Percentiles rank a stretch among this genome's conserved stretches.
Conservation (phyloP, 2,797 vertebrate genomes). For the Alfaro cultratus region DNA sequence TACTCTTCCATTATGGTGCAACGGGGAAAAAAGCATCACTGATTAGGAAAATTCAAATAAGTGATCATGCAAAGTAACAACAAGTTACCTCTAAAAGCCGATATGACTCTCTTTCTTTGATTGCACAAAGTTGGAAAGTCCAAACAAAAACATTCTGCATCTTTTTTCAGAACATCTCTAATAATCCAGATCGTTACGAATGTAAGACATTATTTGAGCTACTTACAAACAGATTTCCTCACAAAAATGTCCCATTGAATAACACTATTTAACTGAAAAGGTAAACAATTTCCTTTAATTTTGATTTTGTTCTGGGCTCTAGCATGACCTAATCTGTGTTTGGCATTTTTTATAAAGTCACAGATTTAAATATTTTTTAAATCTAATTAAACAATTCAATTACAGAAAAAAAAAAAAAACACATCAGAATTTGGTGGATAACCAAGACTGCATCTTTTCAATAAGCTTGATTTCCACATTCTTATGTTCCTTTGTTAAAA, state of each 20-base stretch:
- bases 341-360: not conserved
- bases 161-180: not conserved
- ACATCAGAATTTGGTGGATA: not conserved
- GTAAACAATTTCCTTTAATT: not conserved
- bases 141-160: not conserved
- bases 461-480: not conserved
- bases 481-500: not conserved
- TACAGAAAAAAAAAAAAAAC: not conserved
- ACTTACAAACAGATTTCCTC: not conserved
- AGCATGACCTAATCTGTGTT: not conserved
- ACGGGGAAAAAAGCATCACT: slow-evolving; percentile 10
- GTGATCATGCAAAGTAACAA: slow-evolving; percentile 8
- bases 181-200: not conserved
- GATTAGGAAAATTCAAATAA: not conserved
- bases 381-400: not conserved
- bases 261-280: not conserved
- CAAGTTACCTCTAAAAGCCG: not conserved
- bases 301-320: not conserved
- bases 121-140: not conserved
- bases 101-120: not conserved
- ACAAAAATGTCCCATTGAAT: not conserved
- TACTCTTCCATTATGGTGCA: slow-evolving; percentile 2
- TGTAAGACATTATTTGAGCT: not conserved
- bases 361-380: not conserved
- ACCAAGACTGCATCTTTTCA: not conserved